Percentiles rank a stretch among this genome's conserved stretches.
These are phyloP conservation scores for Hypotaenidia philippensis DNA, from an alignment of 2,797 vertebrate species.

Conservation along the genomic window DNA sequence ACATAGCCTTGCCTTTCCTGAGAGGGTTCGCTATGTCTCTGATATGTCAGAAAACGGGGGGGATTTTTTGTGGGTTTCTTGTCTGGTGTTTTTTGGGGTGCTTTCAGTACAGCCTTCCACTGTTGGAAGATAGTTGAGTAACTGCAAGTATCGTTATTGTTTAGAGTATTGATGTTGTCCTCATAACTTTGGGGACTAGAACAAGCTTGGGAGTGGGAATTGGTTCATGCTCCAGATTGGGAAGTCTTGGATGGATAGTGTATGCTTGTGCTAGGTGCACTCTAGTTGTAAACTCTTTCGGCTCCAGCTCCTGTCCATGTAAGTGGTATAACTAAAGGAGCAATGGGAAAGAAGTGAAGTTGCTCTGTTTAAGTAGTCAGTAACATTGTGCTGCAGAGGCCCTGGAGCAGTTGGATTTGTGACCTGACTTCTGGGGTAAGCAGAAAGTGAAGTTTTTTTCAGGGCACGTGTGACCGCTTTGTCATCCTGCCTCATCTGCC, in stretches of 20 bases:
- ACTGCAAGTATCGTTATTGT: background rate
- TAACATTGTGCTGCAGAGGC: background rate
- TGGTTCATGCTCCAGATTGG: background rate
- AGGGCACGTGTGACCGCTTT: background rate
- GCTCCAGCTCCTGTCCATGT: background rate
- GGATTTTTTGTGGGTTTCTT: background rate
- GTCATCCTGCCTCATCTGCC: background rate
- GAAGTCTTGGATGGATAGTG: background rate
- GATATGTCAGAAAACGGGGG: background rate
- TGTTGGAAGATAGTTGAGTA: background rate
- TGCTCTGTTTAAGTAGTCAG: background rate
- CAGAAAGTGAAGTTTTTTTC: background rate
- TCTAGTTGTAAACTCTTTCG: background rate
- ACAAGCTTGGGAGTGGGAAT: background rate
- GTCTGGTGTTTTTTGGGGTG: background rate
- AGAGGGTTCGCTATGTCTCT: background rate
- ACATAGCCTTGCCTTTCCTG: background rate
- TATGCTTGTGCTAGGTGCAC: background rate
- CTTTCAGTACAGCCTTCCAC: background rate
- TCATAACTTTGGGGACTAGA: background rate
- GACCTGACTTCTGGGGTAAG: background rate
- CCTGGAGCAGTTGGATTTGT: background rate
- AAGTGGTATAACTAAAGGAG: background rate
- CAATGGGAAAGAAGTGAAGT: background rate
- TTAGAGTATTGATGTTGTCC: background rate